These are phyloP conservation scores for Sinocyclocheilus maitianheensis DNA, from an alignment of 2,113 vertebrate species.

Conservation along the genomic window DNA sequence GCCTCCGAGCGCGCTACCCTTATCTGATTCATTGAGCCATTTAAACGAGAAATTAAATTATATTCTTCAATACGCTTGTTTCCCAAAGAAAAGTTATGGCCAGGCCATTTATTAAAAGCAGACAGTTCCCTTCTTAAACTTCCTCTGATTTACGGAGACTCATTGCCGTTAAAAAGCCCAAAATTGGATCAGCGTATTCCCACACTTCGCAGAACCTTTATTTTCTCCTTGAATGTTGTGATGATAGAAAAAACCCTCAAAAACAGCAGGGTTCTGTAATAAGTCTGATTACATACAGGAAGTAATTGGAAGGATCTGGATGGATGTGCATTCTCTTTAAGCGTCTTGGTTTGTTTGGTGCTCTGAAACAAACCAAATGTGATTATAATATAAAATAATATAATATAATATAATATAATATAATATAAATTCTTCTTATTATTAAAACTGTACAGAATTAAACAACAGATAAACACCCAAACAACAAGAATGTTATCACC, in stretches of 20 bases:
- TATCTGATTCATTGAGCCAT: conserved; percentile 61
- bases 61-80: conserved; percentile 58
- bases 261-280: conserved; percentile 13
- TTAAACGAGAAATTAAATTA: conserved; percentile 64
- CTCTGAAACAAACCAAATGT: too few relatives aligned
- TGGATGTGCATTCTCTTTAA: too few relatives aligned
- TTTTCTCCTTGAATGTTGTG: conserved; percentile 9
- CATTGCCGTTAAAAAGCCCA: conserved; percentile 11
- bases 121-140: conserved; percentile 34
- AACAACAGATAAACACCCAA: too few relatives aligned
- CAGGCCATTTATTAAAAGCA: conserved; percentile 54
- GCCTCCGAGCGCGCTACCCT: conserved; percentile 46
- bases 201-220: conserved; percentile 13
- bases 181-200: conserved; percentile 21
- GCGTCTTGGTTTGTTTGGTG: too few relatives aligned
- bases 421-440: too few relatives aligned
- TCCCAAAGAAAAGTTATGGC: conserved; percentile 45
- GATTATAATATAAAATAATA: too few relatives aligned
- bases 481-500: too few relatives aligned
- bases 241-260: conserved; percentile 28
- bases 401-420: too few relatives aligned
- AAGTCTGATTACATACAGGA: conserved; percentile 43
- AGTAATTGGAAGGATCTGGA: conserved; percentile 13
- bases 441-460: too few relatives aligned
- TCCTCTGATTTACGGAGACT: conserved; percentile 39